Evolutionary conservation across 2,888 invertebrate species (phyloP).

Genomic region (Scaptomyza reducta): DNA sequence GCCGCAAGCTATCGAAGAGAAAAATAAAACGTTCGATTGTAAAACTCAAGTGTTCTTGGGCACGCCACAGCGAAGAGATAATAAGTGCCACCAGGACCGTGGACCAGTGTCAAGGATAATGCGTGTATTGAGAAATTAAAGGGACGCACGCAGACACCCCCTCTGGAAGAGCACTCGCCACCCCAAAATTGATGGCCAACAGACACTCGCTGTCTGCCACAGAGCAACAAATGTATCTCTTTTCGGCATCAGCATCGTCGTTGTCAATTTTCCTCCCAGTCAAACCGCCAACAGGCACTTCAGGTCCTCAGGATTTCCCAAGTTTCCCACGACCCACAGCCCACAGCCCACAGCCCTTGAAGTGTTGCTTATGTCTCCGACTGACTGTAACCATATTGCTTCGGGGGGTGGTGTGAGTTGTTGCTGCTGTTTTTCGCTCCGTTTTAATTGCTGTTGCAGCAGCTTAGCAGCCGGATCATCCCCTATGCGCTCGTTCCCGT

Average conservation of each 20-base stretch:
- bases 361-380: conserved; percentile 81
- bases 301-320: conserved; percentile 35
- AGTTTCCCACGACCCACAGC: conserved; percentile 73
- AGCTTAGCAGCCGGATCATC: conserved; percentile 77
- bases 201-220: conserved; percentile 72
- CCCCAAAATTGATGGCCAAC: conserved; percentile 75
- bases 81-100: conserved; percentile 59
- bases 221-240: conserved; percentile 74
- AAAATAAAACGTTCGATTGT: conserved; percentile 61
- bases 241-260: conserved; percentile 12
- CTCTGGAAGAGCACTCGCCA: conserved; percentile 14
- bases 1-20: conserved; percentile 42
- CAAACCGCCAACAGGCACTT: conserved; percentile 73
- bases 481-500: conserved; percentile 46
- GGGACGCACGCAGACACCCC: conserved; percentile 66
- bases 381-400: conserved; percentile 63
- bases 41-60: conserved; percentile 65
- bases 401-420: conserved; percentile 7
- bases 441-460: conserved; percentile 73
- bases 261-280: conserved; percentile 47
- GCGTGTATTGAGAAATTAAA: conserved; percentile 76
- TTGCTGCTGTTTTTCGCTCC: conserved; percentile 46
- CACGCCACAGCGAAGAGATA: conserved; percentile 54
- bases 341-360: conserved; percentile 23
- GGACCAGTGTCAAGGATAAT: conserved; percentile 61